These are phyloP conservation scores for Delia radicum DNA, from an alignment of 1,140 invertebrate genomes.

Conservation along the genomic window DNA sequence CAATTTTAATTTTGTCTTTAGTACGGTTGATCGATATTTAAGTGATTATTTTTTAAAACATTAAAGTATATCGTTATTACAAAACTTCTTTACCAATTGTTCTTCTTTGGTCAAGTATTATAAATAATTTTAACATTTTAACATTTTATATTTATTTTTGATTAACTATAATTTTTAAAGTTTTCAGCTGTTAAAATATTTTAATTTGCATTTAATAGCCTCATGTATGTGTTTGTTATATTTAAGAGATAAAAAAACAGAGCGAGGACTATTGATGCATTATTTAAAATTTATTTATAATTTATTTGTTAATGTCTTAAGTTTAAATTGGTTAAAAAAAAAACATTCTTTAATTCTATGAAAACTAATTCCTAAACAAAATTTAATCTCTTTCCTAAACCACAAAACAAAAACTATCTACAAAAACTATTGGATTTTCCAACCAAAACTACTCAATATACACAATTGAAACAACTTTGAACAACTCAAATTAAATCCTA, in stretches of 20 bases:
- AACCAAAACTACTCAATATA: neutral
- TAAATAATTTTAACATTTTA: too few relatives aligned
- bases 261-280: conserved; percentile 8
- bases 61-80: too few relatives aligned
- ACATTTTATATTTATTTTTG: neutral
- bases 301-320: neutral
- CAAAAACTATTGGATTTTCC: neutral
- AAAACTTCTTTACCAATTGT: too few relatives aligned
- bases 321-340: neutral
- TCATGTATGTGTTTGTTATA: conserved; percentile 47
- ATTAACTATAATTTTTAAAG: neutral
- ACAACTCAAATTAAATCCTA: neutral
- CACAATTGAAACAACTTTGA: neutral
- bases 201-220: conserved; percentile 48
- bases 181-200: conserved; percentile 26
- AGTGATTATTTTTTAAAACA: too few relatives aligned
- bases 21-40: too few relatives aligned
- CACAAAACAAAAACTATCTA: neutral
- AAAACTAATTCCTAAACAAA: neutral
- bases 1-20: too few relatives aligned
- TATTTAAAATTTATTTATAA: neutral
- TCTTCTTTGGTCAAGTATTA: too few relatives aligned
- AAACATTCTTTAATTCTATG: neutral
- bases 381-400: neutral
- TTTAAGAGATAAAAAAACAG: neutral